Evolutionary conservation across 2,888 invertebrate genomes (phyloP).

Genomic region (Archips xylosteana): DNA sequence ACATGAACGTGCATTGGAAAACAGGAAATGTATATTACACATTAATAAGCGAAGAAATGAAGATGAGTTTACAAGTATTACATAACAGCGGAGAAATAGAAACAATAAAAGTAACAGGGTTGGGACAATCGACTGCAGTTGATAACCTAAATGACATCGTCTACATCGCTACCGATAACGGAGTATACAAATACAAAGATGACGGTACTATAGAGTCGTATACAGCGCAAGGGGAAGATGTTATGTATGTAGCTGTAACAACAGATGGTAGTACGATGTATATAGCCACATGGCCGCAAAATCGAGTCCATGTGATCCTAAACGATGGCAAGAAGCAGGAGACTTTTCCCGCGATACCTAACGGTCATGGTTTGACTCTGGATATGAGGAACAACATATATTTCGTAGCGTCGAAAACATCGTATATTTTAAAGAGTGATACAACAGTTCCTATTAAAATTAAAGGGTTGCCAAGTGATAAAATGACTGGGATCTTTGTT

Average conservation of each 20-base stretch:
- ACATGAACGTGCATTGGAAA: conserved; percentile 76
- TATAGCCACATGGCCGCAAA: conserved; percentile 80
- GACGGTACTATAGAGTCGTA: conserved; percentile 67
- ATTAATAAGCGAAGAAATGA: conserved; percentile 74
- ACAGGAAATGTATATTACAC: conserved; percentile 74
- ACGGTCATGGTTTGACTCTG: conserved; percentile 75
- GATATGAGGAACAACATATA: conserved; percentile 75
- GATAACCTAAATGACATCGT: conserved; percentile 80
- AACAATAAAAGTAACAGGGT: conserved; percentile 69
- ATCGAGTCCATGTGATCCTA: conserved; percentile 71
- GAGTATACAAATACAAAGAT: conserved; percentile 76
- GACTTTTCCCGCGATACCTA: conserved; percentile 67
- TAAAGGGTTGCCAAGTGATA: conserved; percentile 69
- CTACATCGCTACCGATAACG: conserved; percentile 79
- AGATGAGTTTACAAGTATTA: conserved; percentile 71
- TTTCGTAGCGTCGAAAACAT: conserved; percentile 74
- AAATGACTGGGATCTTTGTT: conserved; percentile 74
- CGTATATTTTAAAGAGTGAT: conserved; percentile 69
- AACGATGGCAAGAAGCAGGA: conserved; percentile 71
- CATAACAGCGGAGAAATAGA: conserved; percentile 66
- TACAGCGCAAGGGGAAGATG: conserved; percentile 74
- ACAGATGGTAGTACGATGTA: conserved; percentile 70
- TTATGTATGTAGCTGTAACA: conserved; percentile 74
- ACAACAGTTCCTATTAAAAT: conserved; percentile 71
- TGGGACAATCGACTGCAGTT: conserved; percentile 76